phyloP scores from a whole-genome alignment of 2,113 vertebrate species.

The Equus przewalskii region DNA sequence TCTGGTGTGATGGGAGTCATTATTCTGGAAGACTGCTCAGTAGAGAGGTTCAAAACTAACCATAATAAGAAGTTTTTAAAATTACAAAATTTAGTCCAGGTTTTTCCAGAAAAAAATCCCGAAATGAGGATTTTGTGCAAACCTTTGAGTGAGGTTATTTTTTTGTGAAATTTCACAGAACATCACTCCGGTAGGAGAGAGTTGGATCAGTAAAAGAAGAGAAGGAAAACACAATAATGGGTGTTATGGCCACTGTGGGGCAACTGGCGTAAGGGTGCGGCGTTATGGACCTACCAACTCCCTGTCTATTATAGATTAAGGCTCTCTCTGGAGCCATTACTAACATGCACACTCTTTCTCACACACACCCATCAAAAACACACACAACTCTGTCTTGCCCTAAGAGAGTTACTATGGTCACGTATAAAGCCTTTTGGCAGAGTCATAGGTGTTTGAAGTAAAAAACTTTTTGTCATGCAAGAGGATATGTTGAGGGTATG shows the following conservation, averaged over 20 bases:
- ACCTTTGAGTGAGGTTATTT: not conserved
- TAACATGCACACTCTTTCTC: not conserved
- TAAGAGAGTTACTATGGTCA: not conserved
- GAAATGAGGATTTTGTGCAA: not conserved
- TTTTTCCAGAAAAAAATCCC: not conserved
- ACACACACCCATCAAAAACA: not conserved
- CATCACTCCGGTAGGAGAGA: not conserved
- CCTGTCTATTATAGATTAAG: not conserved
- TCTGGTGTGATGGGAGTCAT: not conserved
- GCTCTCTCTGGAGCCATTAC: not conserved
- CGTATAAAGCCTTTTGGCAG: not conserved
- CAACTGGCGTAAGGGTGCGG: rapidly evolving
- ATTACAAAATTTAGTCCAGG: not conserved
- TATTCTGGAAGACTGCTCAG: not conserved
- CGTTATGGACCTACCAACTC: not conserved
- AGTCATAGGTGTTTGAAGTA: not conserved
- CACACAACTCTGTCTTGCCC: not conserved
- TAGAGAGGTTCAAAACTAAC: not conserved
- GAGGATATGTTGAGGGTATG: not conserved
- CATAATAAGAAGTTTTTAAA: not conserved
- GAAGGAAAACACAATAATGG: not conserved
- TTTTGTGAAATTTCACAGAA: not conserved
- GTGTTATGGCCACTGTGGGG: rapidly evolving
- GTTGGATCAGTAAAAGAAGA: not conserved
- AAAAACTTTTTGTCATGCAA: not conserved